Evolutionary conservation across 2,113 vertebrate genomes (phyloP).

Genomic region (Malaclemys terrapin): DNA sequence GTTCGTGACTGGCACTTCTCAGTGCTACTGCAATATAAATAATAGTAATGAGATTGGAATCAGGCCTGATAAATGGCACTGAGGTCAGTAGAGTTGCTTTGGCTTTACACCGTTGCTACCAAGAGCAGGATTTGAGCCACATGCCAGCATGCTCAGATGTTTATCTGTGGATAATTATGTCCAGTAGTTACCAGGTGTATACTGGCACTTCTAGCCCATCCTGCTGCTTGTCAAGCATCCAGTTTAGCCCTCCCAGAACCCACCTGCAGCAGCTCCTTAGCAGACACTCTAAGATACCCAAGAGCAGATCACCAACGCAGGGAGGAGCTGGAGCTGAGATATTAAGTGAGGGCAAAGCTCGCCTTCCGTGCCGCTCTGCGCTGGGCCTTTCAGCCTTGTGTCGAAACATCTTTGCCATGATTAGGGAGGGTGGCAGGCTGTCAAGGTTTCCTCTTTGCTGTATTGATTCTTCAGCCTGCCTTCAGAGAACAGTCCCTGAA

Average conservation of each 20-base stretch:
- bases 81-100: neutral
- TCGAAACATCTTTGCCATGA: neutral
- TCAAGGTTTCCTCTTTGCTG: slow-evolving; percentile 37
- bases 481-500: slow-evolving; percentile 2
- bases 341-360: neutral
- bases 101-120: neutral
- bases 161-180: neutral
- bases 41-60: neutral
- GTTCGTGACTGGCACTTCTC: neutral
- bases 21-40: accelerated
- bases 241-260: neutral
- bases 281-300: neutral
- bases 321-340: neutral
- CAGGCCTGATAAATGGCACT: neutral
- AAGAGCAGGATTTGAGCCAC: neutral
- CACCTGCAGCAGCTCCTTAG: neutral
- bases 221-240: neutral
- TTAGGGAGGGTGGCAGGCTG: slow-evolving; percentile 30
- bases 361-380: neutral
- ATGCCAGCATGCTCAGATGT: accelerated
- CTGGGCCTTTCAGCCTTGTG: neutral
- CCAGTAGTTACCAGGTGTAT: neutral
- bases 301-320: neutral
- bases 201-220: neutral
- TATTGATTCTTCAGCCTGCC: neutral